Evolutionary conservation across 2,797 vertebrate species (phyloP).

Genomic region (Helicolenus hilgendorfi): DNA sequence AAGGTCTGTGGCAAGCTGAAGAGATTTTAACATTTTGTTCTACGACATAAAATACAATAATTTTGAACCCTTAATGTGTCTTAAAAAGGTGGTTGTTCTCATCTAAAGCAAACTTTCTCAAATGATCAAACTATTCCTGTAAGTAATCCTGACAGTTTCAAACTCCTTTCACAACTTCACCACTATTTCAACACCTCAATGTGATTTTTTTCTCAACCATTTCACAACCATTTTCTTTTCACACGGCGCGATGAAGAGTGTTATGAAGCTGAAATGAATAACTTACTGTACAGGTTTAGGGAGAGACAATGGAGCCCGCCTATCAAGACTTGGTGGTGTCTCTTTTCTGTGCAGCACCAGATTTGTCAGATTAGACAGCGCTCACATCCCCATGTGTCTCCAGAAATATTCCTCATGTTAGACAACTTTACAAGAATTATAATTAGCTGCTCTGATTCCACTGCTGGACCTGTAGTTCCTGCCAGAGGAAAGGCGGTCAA

Average conservation of each 20-base stretch:
- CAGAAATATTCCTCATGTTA: background rate
- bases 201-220: background rate
- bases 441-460: background rate
- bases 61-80: too few relatives aligned
- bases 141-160: background rate
- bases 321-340: background rate
- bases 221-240: background rate
- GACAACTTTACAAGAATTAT: background rate
- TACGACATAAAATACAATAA: background rate
- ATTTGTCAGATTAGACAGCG: conserved; percentile 7
- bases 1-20: background rate
- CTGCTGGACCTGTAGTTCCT: background rate
- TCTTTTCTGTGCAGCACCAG: background rate
- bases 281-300: background rate
- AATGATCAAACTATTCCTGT: background rate
- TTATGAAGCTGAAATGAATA: background rate
- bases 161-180: background rate
- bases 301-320: background rate
- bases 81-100: too few relatives aligned
- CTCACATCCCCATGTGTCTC: background rate
- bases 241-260: background rate
- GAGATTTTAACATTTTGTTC: background rate
- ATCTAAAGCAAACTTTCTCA: too few relatives aligned
- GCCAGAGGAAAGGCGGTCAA: background rate
- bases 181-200: background rate